Percentiles rank a stretch among this genome's conserved stretches.
Evolutionary conservation across 2,888 invertebrate genomes (phyloP).

Genomic region (Phaedon cochleariae): DNA sequence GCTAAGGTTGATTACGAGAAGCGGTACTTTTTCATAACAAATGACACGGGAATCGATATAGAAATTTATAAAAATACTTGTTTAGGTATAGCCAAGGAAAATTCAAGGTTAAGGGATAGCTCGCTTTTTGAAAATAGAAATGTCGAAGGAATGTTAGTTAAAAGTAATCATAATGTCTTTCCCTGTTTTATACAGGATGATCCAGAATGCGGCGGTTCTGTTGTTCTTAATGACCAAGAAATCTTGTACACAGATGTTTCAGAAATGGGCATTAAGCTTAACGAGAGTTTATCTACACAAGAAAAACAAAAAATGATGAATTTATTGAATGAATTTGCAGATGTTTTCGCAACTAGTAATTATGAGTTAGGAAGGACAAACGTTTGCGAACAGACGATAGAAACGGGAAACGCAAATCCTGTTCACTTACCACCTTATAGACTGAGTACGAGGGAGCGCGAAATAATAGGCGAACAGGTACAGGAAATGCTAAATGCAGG

Average conservation of each 20-base stretch:
- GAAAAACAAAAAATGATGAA: neutral
- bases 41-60: too few species aligned
- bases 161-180: too few species aligned
- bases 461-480: neutral
- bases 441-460: neutral
- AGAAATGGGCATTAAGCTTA: neutral
- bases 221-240: neutral
- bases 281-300: neutral
- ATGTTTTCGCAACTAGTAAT: slow-evolving; percentile 4
- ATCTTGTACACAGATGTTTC: neutral
- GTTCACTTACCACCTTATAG: neutral
- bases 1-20: too few species aligned
- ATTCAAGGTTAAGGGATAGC: too few species aligned
- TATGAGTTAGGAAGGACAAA: neutral
- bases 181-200: too few species aligned
- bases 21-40: too few species aligned
- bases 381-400: neutral
- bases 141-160: too few species aligned
- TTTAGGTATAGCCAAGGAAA: too few species aligned
- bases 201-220: neutral
- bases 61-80: too few species aligned
- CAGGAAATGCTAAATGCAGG: neutral
- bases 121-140: too few species aligned
- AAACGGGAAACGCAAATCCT: neutral
- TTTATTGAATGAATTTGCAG: neutral